phyloP scores from a whole-genome alignment of 2,113 vertebrate species.

The Tetrao urogallus region DNA sequence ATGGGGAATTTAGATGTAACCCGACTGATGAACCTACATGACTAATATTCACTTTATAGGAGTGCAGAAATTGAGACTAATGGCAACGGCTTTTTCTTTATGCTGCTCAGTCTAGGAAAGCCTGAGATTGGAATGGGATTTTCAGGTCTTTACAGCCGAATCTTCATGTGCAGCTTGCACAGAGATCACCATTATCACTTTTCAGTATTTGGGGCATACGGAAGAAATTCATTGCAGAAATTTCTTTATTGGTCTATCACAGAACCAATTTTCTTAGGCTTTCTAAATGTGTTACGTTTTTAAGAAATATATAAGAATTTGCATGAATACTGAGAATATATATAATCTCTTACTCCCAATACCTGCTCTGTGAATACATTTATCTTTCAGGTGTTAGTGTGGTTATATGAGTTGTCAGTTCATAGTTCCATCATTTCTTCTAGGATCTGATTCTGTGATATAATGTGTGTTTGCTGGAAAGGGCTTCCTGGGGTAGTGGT shows the following conservation, averaged over 20 bases:
- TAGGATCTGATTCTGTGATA: neutral
- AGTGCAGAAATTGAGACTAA: neutral
- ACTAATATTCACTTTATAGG: slow-evolving; percentile 3
- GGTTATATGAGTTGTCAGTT: neutral
- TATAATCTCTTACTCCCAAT: neutral
- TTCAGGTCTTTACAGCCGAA: neutral
- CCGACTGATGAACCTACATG: slow-evolving; percentile 32
- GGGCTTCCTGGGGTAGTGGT: neutral
- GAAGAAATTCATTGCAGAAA: neutral
- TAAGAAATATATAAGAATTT: neutral
- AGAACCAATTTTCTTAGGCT: neutral
- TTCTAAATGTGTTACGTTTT: neutral
- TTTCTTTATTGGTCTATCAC: neutral
- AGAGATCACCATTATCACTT: neutral
- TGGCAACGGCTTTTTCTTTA: fast-evolving
- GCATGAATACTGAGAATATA: neutral
- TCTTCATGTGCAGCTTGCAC: neutral
- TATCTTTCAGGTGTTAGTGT: neutral
- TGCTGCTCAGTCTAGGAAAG: neutral
- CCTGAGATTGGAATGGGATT: neutral
- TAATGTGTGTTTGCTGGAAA: neutral
- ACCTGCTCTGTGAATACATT: neutral
- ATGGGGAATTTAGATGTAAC: slow-evolving; percentile 39
- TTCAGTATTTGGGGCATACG: neutral
- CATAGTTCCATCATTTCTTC: neutral